Evolutionary conservation across 2,113 vertebrate genomes (phyloP).

Genomic region (Asarcornis scutulata): DNA sequence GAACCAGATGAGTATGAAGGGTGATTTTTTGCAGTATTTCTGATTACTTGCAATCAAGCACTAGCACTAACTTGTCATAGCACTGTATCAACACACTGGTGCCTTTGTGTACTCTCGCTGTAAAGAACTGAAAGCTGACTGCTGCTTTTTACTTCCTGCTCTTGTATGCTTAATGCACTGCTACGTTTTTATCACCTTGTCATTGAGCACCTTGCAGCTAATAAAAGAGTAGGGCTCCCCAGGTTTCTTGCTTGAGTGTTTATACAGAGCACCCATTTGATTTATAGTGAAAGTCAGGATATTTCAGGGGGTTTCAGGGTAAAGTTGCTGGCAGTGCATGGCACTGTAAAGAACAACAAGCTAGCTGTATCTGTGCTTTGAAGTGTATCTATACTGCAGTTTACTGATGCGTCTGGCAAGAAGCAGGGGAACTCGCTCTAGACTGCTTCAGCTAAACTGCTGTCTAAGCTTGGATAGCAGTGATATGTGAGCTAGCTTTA

Average conservation of each 20-base stretch:
- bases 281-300: neutral
- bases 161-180: neutral
- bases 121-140: neutral
- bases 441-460: neutral
- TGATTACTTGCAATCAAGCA: neutral
- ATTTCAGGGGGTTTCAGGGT: neutral
- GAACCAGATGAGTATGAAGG: neutral
- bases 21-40: neutral
- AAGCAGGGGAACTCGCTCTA: neutral
- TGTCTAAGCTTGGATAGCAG: neutral
- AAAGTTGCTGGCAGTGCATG: neutral
- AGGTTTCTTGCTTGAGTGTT: neutral
- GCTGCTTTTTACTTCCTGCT: neutral
- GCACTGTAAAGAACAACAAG: neutral
- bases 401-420: neutral
- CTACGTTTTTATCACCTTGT: neutral
- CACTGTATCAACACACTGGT: neutral
- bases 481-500: neutral
- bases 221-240: neutral
- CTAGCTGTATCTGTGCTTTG: neutral
- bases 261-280: neutral
- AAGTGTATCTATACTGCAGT: neutral
- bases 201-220: neutral
- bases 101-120: neutral
- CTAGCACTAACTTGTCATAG: fast-evolving